Evolutionary conservation across 2,888 invertebrate genomes (phyloP).

Genomic region (Lapara coniferarum): DNA sequence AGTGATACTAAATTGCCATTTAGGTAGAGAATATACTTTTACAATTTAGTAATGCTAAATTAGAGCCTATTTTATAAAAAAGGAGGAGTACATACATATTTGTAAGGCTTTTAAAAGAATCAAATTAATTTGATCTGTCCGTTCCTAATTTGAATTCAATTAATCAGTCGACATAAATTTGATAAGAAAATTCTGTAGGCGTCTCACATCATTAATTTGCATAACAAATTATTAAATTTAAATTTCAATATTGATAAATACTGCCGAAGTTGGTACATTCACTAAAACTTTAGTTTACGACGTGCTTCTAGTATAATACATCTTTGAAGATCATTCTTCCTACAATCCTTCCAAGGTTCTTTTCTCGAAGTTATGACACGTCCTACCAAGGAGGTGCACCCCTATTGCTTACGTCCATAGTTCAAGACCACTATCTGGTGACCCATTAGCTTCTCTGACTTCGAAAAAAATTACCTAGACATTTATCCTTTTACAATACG

Average conservation of each 20-base stretch:
- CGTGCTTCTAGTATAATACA: too few species aligned
- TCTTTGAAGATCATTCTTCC: too few species aligned
- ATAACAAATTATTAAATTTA: background rate
- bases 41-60: background rate
- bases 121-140: background rate
- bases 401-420: too few species aligned
- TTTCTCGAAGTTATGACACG: too few species aligned
- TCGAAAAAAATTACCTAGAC: too few species aligned
- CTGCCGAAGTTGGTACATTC: background rate
- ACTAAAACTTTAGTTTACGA: too few species aligned
- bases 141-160: slow-evolving; percentile 11
- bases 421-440: too few species aligned
- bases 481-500: background rate
- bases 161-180: slow-evolving; percentile 13
- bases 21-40: background rate
- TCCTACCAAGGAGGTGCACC: too few species aligned
- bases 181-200: slow-evolving; percentile 10
- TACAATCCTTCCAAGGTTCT: too few species aligned
- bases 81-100: background rate
- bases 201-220: slow-evolving; percentile 13
- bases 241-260: background rate
- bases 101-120: background rate
- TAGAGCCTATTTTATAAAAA: background rate
- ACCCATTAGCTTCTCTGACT: too few species aligned
- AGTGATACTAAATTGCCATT: background rate